A percentile compares a stretch with the other conserved stretches of the same genome.
phyloP scores from a whole-genome alignment of 1,140 invertebrate genomes.

The Hycleus phaleratus region DNA sequence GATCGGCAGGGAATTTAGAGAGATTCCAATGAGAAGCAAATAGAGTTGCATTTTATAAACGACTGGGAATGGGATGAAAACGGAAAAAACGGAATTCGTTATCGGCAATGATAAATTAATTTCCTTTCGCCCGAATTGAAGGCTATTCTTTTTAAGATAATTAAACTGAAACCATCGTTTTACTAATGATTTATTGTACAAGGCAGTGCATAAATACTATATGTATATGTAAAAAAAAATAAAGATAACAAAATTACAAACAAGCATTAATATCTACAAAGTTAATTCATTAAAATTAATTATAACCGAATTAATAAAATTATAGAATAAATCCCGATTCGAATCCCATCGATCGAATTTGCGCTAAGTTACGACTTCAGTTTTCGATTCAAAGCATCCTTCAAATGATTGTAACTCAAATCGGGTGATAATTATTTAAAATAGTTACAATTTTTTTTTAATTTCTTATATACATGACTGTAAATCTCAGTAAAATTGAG shows the following conservation, averaged over 20 bases:
- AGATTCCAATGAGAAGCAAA: background rate
- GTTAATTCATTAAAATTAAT: background rate
- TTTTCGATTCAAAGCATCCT: no score
- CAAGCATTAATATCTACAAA: slow-evolving; percentile 23
- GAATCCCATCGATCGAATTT: no score
- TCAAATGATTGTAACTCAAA: no score
- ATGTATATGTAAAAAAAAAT: slow-evolving; percentile 3
- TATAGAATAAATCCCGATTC: background rate
- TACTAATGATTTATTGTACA: slow-evolving; percentile 8
- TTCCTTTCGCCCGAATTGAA: no score
- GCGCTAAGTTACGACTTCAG: no score
- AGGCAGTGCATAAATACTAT: slow-evolving; percentile 19
- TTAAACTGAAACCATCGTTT: no score
- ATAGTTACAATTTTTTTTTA: background rate
- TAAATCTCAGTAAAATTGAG: background rate
- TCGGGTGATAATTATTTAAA: background rate
- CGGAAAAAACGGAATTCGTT: no score
- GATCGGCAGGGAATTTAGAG: background rate
- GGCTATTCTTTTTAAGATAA: no score
- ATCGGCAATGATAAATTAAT: no score
- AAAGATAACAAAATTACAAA: slow-evolving; percentile 18
- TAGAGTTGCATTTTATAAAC: background rate
- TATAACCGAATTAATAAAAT: background rate
- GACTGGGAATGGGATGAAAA: background rate
- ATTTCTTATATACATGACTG: background rate